phyloP scores from a whole-genome alignment of 2,888 invertebrate genomes.

The Andrena fulva region DNA sequence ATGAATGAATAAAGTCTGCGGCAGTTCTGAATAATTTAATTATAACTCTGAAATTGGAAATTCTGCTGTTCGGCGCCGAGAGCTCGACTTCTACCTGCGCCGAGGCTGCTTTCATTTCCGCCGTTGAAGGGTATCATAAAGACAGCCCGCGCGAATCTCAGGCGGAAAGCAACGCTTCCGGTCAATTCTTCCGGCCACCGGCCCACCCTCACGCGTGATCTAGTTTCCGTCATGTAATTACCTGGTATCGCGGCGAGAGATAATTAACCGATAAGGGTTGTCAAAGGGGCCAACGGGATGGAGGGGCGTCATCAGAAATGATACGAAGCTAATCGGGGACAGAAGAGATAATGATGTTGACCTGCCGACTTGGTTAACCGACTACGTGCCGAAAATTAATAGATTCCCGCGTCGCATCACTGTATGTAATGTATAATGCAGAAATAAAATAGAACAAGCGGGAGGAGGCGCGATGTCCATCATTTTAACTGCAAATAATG shows the following conservation, averaged over 20 bases:
- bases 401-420: constrained; percentile 74
- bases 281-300: constrained; percentile 6
- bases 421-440: constrained; percentile 71
- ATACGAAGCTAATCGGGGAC: constrained; percentile 14
- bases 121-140: constrained; percentile 36
- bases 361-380: neutral
- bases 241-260: constrained; percentile 75
- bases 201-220: constrained; percentile 59
- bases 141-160: constrained; percentile 46
- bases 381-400: constrained; percentile 60
- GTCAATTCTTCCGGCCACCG: constrained; percentile 66
- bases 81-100: neutral
- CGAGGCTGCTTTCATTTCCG: constrained; percentile 10
- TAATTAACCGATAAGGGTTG: constrained; percentile 75
- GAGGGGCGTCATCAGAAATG: constrained; percentile 27
- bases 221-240: constrained; percentile 80
- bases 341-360: constrained; percentile 4
- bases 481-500: neutral
- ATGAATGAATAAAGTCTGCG: neutral
- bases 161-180: constrained; percentile 70
- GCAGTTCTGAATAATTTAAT: neutral
- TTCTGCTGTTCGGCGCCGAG: neutral
- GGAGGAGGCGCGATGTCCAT: neutral
- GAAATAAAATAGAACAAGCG: constrained; percentile 15
- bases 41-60: neutral